phyloP scores from a whole-genome alignment of 2,113 vertebrate genomes.

The Ageneiosus marmoratus region DNA sequence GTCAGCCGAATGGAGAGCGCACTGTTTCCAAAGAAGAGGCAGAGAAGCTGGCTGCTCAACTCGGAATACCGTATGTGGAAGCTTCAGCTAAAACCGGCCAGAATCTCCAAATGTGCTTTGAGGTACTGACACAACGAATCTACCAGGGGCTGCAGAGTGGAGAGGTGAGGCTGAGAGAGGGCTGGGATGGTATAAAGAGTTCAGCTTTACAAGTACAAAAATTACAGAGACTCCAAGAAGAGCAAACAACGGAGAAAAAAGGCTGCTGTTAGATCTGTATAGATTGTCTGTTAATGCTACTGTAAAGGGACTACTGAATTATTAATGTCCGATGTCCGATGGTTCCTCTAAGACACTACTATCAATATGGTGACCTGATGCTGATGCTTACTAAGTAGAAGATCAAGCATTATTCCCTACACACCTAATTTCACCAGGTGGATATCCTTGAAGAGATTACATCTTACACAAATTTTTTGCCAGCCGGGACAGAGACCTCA shows the following conservation, averaged over 20 bases:
- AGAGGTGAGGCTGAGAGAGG: constrained; percentile 64
- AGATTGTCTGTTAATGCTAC: background rate
- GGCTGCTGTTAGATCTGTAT: constrained; percentile 60
- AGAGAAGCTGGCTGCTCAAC: constrained; percentile 68
- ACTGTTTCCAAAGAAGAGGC: constrained; percentile 74
- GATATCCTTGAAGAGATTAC: background rate
- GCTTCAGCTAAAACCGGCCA: constrained; percentile 76
- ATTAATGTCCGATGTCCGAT: background rate
- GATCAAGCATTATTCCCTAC: constrained; percentile 1
- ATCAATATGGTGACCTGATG: background rate
- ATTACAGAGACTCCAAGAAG: constrained; percentile 41
- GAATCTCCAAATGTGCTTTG: constrained; percentile 73
- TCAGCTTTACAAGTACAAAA: constrained; percentile 54
- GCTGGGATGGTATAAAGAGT: constrained; percentile 79
- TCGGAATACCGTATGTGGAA: constrained; percentile 76
- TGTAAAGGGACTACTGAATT: background rate
- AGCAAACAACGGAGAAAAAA: constrained; percentile 54
- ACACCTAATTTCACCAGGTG: background rate
- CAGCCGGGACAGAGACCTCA: background rate
- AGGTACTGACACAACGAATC: constrained; percentile 68
- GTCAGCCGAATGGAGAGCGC: constrained; percentile 59
- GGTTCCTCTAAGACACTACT: background rate
- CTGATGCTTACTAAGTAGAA: background rate
- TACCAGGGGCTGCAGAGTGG: constrained; percentile 73
- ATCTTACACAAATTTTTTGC: background rate